phyloP scores from a whole-genome alignment of 2,113 vertebrate species.

The Falcunculus frontatus region DNA sequence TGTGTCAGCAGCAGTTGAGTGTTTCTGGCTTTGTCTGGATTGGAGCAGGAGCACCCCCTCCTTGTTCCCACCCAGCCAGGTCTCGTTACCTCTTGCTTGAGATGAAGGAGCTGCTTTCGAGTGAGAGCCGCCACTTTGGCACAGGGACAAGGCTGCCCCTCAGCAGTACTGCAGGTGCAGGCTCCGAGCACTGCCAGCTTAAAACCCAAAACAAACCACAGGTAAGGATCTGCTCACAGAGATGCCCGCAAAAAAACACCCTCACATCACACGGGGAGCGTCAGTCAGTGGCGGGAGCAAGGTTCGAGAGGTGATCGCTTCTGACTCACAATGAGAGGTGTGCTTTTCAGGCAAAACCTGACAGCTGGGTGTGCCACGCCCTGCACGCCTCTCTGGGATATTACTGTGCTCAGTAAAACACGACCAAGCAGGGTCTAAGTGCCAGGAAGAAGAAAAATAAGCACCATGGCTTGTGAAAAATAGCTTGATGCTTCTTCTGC shows the following conservation, averaged over 20 bases:
- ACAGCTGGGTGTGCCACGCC: neutral
- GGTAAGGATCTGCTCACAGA: neutral
- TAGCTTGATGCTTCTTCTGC: neutral
- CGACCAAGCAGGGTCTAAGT: neutral
- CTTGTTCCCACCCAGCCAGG: neutral
- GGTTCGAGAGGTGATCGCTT: no score
- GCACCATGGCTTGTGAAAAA: neutral
- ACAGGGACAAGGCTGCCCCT: slow-evolving; percentile 78
- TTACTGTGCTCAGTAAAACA: neutral
- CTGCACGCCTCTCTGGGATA: neutral
- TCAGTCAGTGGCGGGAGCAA: neutral
- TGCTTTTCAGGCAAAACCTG: neutral
- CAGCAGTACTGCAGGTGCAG: slow-evolving; percentile 72
- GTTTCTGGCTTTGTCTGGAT: neutral
- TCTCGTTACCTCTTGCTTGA: slow-evolving; percentile 81
- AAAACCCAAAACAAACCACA: neutral
- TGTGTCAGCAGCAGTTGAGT: neutral
- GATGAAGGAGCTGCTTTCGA: slow-evolving; percentile 80
- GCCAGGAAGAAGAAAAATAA: neutral
- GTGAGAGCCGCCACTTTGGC: slow-evolving; percentile 78
- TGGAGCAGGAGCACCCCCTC: neutral
- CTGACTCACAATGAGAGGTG: rapidly evolving
- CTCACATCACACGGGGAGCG: neutral
- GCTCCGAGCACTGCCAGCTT: slow-evolving; percentile 85
- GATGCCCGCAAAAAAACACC: neutral